Evolutionary conservation across 2,888 invertebrate species (phyloP), one percentile per base, ranked within the genome.

Genomic region (Eueremaeus valkanovi): DNA sequence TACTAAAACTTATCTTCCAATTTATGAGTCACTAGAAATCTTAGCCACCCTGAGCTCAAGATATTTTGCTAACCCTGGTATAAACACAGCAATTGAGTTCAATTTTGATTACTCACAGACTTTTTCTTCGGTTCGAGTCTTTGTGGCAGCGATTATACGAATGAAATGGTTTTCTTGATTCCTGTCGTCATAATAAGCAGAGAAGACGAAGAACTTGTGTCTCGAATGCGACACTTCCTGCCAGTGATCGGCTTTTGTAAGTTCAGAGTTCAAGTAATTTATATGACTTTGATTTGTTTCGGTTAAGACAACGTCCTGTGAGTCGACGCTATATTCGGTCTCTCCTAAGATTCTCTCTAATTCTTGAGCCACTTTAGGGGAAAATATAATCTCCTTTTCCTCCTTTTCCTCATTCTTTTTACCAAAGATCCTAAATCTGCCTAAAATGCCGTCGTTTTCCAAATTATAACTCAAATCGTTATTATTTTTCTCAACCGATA

Each of bases 191-290:
- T 90, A 91, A 83, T 90, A 95, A 72, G 95, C 94, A 13, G 94
- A 93, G 83, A 92, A 95, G 73, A 95, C 93, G 85, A 89, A 93
- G 85, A 95, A 95, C 83, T 92, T 92, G 73, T 83, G 82, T 55
- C 79, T 79, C 6, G 82, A 80, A 58, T 82, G 82, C n/a, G 77
- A 77, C 33, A 84, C 83, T 55, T 80, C 80, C 78, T 83, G 83
- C 84, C 84, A 84, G 76, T 78, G 49, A 74, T 78, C 78, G 16
- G 24, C 51, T 8, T 42, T 73, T 79, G 66, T 78, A 77, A 42
- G 45, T 27, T 42, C 42, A 11, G 27, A 42, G n/a, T 45, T 16
- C 21, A 42, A 27, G 8, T 74, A 72, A 21, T 77, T 78, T 24
- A 77, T 61, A 45, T 45, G 24, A 70, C 70, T 70, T 70, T 45